phyloP scores from a whole-genome alignment of 2,113 vertebrate genomes.

The Laterallus jamaicensis region DNA sequence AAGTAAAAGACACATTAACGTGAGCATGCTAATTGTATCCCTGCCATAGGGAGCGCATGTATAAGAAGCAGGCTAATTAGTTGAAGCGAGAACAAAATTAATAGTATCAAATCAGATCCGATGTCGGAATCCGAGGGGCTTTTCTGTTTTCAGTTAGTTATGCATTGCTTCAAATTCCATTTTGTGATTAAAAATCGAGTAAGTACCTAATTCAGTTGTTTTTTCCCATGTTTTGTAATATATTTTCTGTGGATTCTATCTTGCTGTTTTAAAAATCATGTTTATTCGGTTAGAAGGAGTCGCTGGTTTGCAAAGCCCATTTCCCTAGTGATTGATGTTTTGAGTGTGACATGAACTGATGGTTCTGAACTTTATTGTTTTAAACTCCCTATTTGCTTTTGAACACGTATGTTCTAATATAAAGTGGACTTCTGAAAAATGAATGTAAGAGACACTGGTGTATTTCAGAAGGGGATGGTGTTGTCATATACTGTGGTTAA shows the following conservation, averaged over 20 bases:
- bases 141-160: conserved; percentile 56
- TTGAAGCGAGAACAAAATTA: conserved; percentile 33
- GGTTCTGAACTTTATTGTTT: conserved; percentile 70
- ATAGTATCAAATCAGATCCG: background rate
- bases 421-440: conserved; percentile 79
- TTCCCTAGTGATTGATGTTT: conserved; percentile 61
- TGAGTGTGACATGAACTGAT: conserved; percentile 74
- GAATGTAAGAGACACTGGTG: conserved; percentile 89
- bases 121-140: conserved; percentile 16
- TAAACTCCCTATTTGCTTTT: conserved; percentile 68
- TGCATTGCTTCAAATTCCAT: conserved; percentile 20
- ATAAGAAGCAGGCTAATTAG: conserved; percentile 21
- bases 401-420: conserved; percentile 65
- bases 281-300: conserved; percentile 59
- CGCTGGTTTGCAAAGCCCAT: conserved; percentile 62
- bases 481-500: conserved; percentile 89
- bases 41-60: conserved; percentile 16
- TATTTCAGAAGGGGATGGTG: conserved; percentile 80
- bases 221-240: conserved; percentile 64
- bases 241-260: conserved; percentile 74
- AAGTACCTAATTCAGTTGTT: conserved; percentile 28
- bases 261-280: conserved; percentile 68
- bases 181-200: conserved; percentile 40
- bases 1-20: conserved; percentile 1
- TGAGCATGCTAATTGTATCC: conserved; percentile 63